Conservation (phyloP, 2,797 vertebrate genomes). For the Spinus olivaceus region DNA sequence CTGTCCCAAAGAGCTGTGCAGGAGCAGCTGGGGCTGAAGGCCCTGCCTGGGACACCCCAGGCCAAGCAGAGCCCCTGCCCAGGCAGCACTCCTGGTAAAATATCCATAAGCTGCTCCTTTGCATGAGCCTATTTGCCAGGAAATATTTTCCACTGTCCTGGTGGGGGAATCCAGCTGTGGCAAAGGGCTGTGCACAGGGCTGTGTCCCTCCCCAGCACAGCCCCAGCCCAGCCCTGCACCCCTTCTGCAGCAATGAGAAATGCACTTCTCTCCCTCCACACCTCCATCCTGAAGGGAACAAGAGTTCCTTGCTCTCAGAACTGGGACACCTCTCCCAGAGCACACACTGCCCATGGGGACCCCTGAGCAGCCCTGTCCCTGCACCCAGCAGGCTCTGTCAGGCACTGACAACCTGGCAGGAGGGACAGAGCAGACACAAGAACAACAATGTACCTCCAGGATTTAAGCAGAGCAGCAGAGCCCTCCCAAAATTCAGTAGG, state of each 20-base stretch:
- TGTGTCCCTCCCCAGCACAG: not conserved
- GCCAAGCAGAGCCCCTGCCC: not conserved
- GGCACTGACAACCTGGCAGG: not conserved
- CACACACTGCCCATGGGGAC: accelerated
- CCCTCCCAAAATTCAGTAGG: not conserved
- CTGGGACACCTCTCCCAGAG: not conserved
- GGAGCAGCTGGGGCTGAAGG: not conserved
- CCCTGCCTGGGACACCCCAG: not conserved
- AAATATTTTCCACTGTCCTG: not conserved
- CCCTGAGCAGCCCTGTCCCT: not conserved
- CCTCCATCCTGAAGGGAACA: not conserved
- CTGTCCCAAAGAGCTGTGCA: not conserved
- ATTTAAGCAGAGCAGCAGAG: not conserved
- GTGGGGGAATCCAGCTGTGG: not conserved
- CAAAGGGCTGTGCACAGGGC: not conserved
- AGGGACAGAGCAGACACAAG: not conserved
- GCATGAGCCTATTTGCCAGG: not conserved
- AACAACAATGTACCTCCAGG: not conserved
- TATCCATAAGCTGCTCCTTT: not conserved
- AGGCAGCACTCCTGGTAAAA: not conserved
- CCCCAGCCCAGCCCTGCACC: not conserved
- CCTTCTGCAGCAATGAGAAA: not conserved
- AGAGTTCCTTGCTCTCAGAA: not conserved
- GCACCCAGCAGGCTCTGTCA: not conserved
- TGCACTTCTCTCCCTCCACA: not conserved